These are phyloP conservation scores for Leptopterna dolabrata DNA, from an alignment of 2,888 invertebrate species.

Conservation along the genomic window DNA sequence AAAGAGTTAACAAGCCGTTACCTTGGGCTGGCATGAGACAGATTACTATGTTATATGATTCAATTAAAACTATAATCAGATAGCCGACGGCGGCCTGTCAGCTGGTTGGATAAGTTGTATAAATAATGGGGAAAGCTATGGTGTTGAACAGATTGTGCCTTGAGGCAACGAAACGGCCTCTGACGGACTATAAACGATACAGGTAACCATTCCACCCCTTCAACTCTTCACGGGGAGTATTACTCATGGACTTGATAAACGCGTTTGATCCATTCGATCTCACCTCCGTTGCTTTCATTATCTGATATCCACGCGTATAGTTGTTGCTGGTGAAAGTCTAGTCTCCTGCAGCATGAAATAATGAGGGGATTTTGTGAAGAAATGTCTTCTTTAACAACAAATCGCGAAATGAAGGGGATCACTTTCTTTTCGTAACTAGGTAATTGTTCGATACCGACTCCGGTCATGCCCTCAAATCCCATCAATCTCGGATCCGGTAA, in stretches of 20 bases:
- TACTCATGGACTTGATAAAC: slow-evolving; percentile 20
- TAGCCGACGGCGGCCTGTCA: slow-evolving; percentile 48
- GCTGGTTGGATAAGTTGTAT: slow-evolving; percentile 47
- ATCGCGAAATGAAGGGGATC: no score
- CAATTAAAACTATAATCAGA: slow-evolving; percentile 55
- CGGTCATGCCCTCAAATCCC: no score
- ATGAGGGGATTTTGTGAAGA: no score
- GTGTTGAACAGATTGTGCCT: slow-evolving; percentile 50
- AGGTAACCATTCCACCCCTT: slow-evolving; percentile 21
- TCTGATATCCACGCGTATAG: neutral
- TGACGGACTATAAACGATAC: slow-evolving; percentile 1
- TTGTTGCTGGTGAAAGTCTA: neutral
- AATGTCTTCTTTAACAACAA: no score
- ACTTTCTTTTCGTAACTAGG: no score
- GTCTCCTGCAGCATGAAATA: no score
- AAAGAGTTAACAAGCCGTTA: slow-evolving; percentile 51
- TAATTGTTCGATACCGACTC: no score
- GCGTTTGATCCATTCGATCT: slow-evolving; percentile 2
- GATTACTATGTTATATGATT: slow-evolving; percentile 55
- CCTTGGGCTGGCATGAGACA: slow-evolving; percentile 42
- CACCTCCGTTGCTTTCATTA: neutral
- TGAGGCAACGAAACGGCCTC: slow-evolving; percentile 16
- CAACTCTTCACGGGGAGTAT: neutral
- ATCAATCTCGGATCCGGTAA: no score
- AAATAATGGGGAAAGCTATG: slow-evolving; percentile 48